Conservation (phyloP, 1,140 invertebrate genomes). For the Platyura marginata region DNA sequence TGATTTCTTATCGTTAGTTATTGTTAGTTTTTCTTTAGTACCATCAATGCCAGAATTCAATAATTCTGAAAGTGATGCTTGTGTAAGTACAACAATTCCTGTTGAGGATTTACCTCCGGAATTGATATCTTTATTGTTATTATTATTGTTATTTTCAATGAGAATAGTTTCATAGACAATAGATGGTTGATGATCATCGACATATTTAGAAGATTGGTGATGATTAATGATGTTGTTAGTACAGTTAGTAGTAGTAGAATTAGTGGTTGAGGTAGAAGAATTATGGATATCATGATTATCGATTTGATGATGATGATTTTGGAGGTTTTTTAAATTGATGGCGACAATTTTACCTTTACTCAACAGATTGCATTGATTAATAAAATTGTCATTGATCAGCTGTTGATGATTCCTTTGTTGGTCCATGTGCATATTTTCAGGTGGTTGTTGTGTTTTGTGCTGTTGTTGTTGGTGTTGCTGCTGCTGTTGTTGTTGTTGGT, state of each 20-base stretch:
- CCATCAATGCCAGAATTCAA: not conserved
- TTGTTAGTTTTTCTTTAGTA: not conserved
- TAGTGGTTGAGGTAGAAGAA: not conserved
- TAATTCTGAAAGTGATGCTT: not conserved
- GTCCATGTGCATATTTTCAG: too few relatives aligned
- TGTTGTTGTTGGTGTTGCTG: constrained; percentile 6
- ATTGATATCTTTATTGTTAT: not conserved
- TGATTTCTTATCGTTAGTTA: not conserved
- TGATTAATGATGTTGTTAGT: constrained; percentile 1
- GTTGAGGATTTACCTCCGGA: not conserved
- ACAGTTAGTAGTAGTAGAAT: constrained; percentile 3
- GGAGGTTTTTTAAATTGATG: not conserved
- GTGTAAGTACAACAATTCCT: not conserved
- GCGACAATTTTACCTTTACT: constrained; percentile 1
- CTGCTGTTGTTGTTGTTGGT: constrained; percentile 5
- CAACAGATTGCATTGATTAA: not conserved
- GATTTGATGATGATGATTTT: constrained; percentile 1
- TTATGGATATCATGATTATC: not conserved
- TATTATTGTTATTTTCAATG: constrained; percentile 1
- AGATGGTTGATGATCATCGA: not conserved
- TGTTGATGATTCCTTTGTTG: constrained; percentile 13
- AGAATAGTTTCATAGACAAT: constrained; percentile 3
- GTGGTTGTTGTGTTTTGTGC: constrained; percentile 7
- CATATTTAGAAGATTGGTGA: constrained; percentile 1
- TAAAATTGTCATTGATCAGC: not conserved